Evolutionary conservation across 2,113 vertebrate genomes (phyloP), one percentile per base, ranked within the genome.

Genomic region (Callipepla squamata): DNA sequence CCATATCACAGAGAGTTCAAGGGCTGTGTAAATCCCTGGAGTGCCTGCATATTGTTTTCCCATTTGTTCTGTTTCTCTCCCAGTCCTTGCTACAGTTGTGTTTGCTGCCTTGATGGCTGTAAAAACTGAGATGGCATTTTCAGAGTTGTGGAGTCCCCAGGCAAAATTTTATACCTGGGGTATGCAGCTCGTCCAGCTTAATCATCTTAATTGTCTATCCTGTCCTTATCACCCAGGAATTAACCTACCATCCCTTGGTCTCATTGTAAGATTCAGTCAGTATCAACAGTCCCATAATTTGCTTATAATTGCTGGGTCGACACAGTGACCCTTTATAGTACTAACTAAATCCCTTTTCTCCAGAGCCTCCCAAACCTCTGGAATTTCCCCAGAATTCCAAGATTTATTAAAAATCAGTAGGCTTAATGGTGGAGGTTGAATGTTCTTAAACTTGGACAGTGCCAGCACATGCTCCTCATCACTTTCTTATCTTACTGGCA

Each of bases 401-500:
- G 73, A 89, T 94, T 90, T 95, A 93, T 94, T 93, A 91, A 95
- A 96, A 94, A 81, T 61, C 84, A 72, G 80, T 84, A 87, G 61
- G 69, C 74, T 93, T 93, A 89, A 11, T 86, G 65, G 51, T 80
- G 73, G 61, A 80, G 42, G 47, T 86, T 78, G 55, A 80, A 69
- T 83, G 47, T 80, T 96, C 83, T 74, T 74, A 86, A 94, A 80
- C 45, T 44, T 50, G 45, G 85, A 72, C 73, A 81, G 50, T 1
- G 6, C 83, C 89, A 92, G 59, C 91, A 90, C 69, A 67, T 78
- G 83, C 80, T 92, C 65, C 73, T 88, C 83, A 89, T 90, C 93
- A 87, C 69, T 94, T 94, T 96, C 93, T 92, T 94, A 58, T 89
- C 91, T 93, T 94, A 89, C 86, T 90, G 91, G 87, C 86, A 74